phyloP scores from a whole-genome alignment of 2,888 invertebrate species.

The Mimas tiliae region DNA sequence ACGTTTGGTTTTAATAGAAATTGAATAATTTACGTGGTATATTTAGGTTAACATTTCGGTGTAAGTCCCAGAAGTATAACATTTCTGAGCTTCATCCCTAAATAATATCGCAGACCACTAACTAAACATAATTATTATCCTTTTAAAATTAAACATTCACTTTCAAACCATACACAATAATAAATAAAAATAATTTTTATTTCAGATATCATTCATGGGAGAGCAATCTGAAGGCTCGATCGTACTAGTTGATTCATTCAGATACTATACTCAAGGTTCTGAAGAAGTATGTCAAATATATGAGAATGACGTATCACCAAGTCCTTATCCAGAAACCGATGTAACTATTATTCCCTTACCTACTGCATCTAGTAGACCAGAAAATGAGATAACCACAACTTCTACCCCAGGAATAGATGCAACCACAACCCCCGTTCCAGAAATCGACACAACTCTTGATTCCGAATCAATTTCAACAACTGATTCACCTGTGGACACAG shows the following conservation, averaged over 20 bases:
- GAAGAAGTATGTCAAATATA: constrained; percentile 39
- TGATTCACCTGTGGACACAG: constrained; percentile 32
- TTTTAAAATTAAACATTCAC: neutral
- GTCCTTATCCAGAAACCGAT: neutral
- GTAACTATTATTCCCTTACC: neutral
- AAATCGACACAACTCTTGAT: neutral
- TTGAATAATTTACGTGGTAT: no score
- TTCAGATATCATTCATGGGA: constrained; percentile 47
- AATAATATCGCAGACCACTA: no score
- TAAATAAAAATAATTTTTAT: constrained; percentile 24
- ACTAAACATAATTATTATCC: no score
- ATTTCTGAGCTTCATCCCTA: neutral
- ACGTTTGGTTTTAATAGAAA: no score
- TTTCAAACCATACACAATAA: neutral
- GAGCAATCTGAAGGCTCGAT: constrained; percentile 37
- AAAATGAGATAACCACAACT: neutral
- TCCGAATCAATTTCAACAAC: constrained; percentile 22
- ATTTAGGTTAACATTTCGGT: no score
- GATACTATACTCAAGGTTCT: constrained; percentile 40
- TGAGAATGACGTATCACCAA: constrained; percentile 30
- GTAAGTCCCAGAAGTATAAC: no score
- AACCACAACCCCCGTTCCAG: neutral
- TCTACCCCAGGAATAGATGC: no score
- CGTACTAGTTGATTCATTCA: constrained; percentile 46
- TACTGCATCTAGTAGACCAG: no score